Evolutionary conservation across 2,113 vertebrate species (phyloP), one percentile per base, ranked within the genome.

Genomic region (Channa maculata): DNA sequence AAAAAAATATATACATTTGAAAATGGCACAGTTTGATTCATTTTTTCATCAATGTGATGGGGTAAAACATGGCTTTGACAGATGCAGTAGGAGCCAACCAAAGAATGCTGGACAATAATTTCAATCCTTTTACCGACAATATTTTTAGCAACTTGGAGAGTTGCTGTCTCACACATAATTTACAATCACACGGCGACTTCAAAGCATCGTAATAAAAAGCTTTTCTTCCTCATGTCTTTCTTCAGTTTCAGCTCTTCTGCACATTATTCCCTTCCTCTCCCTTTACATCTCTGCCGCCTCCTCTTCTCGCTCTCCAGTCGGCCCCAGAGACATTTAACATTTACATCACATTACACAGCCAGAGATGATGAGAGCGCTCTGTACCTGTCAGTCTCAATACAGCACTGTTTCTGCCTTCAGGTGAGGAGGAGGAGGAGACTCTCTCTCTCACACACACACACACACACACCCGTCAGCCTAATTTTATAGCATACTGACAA

Each of bases 341-440:
- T 75, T 78, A 80, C 80, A 82, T 86, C 73, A 77, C 69, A 72
- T 86, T 79, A 85, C 60, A 57, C 52, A 73, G 69, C 65, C 65
- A 55, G 77, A 75, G 83, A 88, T 77, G 82, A 87, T 75, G 84
- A 87, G 71, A 77, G 77, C 14, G 10, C 44, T 1, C 36, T 85
- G 82, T 83, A 71, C 57, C 82, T 72, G 82, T 77, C 86, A 85
- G 80, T 77, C 77, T 82, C 4, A 0, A 79, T 79, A 57, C 45
- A 60, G 43, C 10, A 11, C 59, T 57, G 54, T 15, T 70, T 6
- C 77, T 59, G 49, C 79, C 71, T 78, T 50, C 70, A 64, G 66
- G 84, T 86, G 78, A 77, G 71, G 58, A 78, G 58, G 58, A 78
- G 58, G 66, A 77, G 54, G 62, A 64, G 54, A 52, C 14, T 37